phyloP scores from a whole-genome alignment of 2,113 vertebrate species.

The Anas platyrhynchos region DNA sequence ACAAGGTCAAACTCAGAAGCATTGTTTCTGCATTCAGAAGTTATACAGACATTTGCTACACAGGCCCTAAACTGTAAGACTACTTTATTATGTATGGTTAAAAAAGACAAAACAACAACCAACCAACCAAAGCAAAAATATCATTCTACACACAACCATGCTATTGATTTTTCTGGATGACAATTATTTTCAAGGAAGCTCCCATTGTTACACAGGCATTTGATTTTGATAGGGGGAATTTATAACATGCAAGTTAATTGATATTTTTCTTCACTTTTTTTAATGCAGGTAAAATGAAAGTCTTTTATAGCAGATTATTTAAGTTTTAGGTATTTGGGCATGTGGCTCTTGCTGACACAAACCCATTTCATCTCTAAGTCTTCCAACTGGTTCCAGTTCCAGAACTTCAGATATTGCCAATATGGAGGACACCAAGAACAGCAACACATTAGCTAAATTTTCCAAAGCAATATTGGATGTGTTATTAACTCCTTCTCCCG shows the following conservation, averaged over 20 bases:
- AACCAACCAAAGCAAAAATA: not conserved
- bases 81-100: not conserved
- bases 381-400: not conserved
- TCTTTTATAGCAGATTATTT: not conserved
- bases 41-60: not conserved
- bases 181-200: not conserved
- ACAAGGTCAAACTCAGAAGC: not conserved
- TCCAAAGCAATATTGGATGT: not conserved
- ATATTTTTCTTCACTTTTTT: not conserved
- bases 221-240: not conserved
- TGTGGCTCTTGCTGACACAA: not conserved
- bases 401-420: not conserved
- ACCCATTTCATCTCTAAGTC: not conserved
- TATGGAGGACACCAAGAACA: not conserved
- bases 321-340: not conserved
- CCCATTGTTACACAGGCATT: not conserved
- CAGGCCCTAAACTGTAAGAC: not conserved
- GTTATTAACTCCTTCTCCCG: not conserved
- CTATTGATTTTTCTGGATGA: not conserved
- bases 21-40: not conserved
- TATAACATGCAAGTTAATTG: accelerated
- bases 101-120: too few relatives aligned
- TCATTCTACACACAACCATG: not conserved
- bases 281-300: not conserved
- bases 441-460: not conserved